phyloP scores from a whole-genome alignment of 2,797 vertebrate genomes.

The Labeo calbasu region DNA sequence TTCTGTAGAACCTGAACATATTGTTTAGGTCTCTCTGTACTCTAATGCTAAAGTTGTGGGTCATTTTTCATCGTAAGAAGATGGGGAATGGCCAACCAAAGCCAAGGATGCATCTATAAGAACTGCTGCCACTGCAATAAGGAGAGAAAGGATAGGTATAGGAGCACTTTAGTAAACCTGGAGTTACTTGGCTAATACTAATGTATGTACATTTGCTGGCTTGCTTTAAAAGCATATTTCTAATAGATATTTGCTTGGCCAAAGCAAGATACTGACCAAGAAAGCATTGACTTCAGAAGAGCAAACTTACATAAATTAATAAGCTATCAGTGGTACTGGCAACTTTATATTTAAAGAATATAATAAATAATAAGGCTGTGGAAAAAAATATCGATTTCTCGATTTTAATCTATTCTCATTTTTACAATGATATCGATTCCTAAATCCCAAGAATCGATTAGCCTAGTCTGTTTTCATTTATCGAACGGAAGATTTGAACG shows the following conservation, averaged over 20 bases:
- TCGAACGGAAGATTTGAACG: too few species aligned
- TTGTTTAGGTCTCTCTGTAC: neutral
- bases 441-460: too few species aligned
- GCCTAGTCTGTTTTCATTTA: too few species aligned
- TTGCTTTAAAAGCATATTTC: neutral
- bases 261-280: neutral
- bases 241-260: neutral
- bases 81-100: conserved; percentile 31
- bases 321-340: neutral
- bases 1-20: neutral
- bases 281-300: neutral
- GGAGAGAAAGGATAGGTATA: conserved; percentile 27
- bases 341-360: neutral
- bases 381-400: too few species aligned
- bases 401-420: too few species aligned
- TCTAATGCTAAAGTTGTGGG: neutral
- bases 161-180: neutral
- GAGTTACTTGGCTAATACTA: neutral
- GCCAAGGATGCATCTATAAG: conserved; percentile 2
- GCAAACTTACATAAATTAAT: neutral
- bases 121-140: conserved; percentile 34
- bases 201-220: neutral
- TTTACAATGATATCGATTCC: too few species aligned
- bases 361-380: neutral
- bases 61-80: conserved; percentile 24